These are phyloP conservation scores for Todiramphus saurophagus DNA, from an alignment of 2,113 vertebrate species.

Conservation along the genomic window DNA sequence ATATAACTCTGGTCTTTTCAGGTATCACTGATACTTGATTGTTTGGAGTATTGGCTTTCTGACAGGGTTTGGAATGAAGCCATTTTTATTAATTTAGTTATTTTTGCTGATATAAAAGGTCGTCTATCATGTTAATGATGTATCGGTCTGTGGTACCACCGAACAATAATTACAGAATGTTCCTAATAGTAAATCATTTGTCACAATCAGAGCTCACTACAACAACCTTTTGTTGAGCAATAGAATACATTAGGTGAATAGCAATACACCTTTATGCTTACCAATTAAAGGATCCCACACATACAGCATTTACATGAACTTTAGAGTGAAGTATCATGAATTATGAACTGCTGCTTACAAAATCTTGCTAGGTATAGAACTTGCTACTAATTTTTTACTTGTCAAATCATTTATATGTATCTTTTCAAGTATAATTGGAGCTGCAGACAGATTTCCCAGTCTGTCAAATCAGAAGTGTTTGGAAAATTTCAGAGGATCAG, in stretches of 20 bases:
- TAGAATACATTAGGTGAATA: constrained; percentile 79
- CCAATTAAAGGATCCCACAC: constrained; percentile 65
- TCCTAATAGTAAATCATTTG: constrained; percentile 88
- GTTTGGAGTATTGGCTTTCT: constrained; percentile 84
- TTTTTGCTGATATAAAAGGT: constrained; percentile 89
- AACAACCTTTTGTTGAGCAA: constrained; percentile 81
- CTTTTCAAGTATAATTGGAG: constrained; percentile 72
- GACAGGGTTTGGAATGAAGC: constrained; percentile 85
- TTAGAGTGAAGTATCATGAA: constrained; percentile 60
- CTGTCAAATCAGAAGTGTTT: constrained; percentile 59
- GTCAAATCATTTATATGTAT: constrained; percentile 70
- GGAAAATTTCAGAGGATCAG: constrained; percentile 52
- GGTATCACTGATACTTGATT: constrained; percentile 79
- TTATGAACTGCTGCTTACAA: constrained; percentile 52
- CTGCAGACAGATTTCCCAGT: constrained; percentile 62
- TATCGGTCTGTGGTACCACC: constrained; percentile 83
- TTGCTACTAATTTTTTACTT: constrained; percentile 65
- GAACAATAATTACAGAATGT: constrained; percentile 90
- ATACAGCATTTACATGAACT: constrained; percentile 50
- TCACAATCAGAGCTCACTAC: constrained; percentile 81
- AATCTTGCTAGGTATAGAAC: constrained; percentile 63
- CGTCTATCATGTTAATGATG: constrained; percentile 87
- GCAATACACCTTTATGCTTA: constrained; percentile 78
- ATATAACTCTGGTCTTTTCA: constrained; percentile 69
- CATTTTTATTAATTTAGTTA: constrained; percentile 91